A percentile compares a stretch with the other conserved stretches of the same genome.
These are phyloP conservation scores for Coelinius sp. DNA, from an alignment of 2,888 invertebrate genomes.

Conservation along the genomic window DNA sequence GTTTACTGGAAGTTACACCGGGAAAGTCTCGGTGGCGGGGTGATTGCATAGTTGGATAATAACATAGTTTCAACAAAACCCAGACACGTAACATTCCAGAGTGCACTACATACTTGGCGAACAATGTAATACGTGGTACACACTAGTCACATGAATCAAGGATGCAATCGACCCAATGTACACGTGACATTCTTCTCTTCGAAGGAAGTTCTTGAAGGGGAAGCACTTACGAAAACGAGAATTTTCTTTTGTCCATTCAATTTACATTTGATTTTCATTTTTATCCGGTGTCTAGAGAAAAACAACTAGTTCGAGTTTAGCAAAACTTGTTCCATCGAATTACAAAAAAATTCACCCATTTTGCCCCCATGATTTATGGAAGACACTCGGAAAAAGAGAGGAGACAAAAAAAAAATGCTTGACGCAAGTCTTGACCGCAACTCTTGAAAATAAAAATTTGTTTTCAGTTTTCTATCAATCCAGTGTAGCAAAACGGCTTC, in stretches of 20 bases:
- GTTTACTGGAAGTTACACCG: neutral
- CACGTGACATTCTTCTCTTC: neutral
- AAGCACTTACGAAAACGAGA: constrained; percentile 22
- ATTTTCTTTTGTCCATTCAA: neutral
- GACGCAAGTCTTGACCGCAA: no score
- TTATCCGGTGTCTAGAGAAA: no score
- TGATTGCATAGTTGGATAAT: constrained; percentile 24
- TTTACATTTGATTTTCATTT: constrained; percentile 6
- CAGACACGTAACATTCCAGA: constrained; percentile 9
- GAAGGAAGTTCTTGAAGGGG: neutral
- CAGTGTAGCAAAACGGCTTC: neutral
- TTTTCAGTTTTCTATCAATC: neutral
- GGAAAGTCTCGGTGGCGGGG: neutral
- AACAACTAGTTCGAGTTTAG: no score
- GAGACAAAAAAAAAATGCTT: no score
- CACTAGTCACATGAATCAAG: constrained; percentile 17
- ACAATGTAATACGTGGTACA: constrained; percentile 19
- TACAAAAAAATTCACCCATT: no score
- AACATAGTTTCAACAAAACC: constrained; percentile 16
- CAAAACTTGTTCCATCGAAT: no score
- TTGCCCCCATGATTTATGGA: no score
- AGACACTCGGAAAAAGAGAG: no score
- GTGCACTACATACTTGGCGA: constrained; percentile 15
- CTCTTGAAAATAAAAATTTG: neutral
- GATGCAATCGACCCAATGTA: constrained; percentile 25